Base-by-base conservation (phyloP, 2,797 vertebrate genomes). In the Decapterus maruadsi region DNA sequence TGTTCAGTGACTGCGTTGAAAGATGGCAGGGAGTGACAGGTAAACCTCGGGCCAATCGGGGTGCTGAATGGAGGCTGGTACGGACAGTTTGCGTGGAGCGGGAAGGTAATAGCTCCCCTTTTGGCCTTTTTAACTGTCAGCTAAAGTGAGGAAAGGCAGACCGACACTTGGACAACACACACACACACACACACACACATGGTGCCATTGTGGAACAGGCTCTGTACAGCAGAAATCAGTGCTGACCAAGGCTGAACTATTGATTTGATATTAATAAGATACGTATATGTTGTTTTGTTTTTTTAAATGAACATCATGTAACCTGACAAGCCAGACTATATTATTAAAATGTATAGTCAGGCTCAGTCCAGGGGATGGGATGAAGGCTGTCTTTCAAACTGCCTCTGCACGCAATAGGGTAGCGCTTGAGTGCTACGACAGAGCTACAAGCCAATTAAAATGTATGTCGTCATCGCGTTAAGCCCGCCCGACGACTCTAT, bases 61-160 rank as follows among this genome's bases (percentile, higher is more conserved):
- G 59, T 43, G 67, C 78, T 81, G 80, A 79, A 67, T 55, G 36
- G 86, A 79, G 87, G 85, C 81, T 93, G 89, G 91, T 89, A 89
- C 85, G 22, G 59, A 75, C 51, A 53, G 68, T 42, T 51, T 61
- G 54, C 56, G 77, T 75, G 50, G 40, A 82, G 63, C 22, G 3
- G 69, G 78, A 84, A 81, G 83, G 87, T 87, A 84, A 90, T 73
- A n/a, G 69, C 69, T 87, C 77, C 69, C 62, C 75, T 68, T 69
- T 76, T 70, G 68, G 64, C 72, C 66, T 78, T 86, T 87, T 88
- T 82, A 85, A 82, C 66, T 84, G 86, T 90, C 87, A 88, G 53
- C 77, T 66, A 62, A 74, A 85, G 80, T 88, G 83, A 90, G 82
- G 68, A 88, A 86, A 90, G 77, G 72, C 84, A 90, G 89, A 51